Evolutionary conservation across 2,888 invertebrate genomes (phyloP).

Genomic region (Taenaris catops): DNA sequence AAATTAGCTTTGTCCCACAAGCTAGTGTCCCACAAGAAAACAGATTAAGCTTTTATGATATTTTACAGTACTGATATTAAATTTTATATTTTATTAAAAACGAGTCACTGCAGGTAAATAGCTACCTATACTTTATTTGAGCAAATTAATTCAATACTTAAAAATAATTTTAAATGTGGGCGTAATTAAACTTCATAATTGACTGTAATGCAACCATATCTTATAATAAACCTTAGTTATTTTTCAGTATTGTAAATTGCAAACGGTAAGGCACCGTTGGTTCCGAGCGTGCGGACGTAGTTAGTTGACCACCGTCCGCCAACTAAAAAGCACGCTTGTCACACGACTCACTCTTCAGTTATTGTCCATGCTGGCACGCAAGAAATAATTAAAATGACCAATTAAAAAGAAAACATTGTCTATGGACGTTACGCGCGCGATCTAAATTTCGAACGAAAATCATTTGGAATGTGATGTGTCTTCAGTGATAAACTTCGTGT

Average conservation of each 20-base stretch:
- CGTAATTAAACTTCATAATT: too few species aligned
- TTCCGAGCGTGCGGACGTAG: conserved; percentile 9
- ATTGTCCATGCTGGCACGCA: conserved; percentile 36
- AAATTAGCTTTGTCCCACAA: too few species aligned
- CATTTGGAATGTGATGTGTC: conserved; percentile 35
- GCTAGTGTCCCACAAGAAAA: too few species aligned
- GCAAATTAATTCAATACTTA: too few species aligned
- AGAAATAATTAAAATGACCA: conserved; percentile 34
- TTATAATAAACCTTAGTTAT: too few species aligned
- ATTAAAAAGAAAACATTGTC: conserved; percentile 34
- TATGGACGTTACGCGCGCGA: conserved; percentile 33
- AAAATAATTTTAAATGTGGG: too few species aligned
- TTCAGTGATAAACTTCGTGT: conserved; percentile 31
- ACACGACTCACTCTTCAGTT: conserved; percentile 25
- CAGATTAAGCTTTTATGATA: too few species aligned
- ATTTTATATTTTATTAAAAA: too few species aligned
- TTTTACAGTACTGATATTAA: too few species aligned
- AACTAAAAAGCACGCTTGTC: conserved; percentile 47
- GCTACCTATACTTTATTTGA: too few species aligned
- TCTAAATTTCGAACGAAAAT: conserved; percentile 31
- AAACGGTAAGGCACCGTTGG: conserved; percentile 24
- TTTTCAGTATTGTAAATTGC: conserved; percentile 15
- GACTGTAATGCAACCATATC: too few species aligned
- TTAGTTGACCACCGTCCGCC: conserved; percentile 75
- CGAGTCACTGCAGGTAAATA: too few species aligned